Conservation (phyloP, 2,888 invertebrate genomes). For the Leptinotarsa juncta region DNA sequence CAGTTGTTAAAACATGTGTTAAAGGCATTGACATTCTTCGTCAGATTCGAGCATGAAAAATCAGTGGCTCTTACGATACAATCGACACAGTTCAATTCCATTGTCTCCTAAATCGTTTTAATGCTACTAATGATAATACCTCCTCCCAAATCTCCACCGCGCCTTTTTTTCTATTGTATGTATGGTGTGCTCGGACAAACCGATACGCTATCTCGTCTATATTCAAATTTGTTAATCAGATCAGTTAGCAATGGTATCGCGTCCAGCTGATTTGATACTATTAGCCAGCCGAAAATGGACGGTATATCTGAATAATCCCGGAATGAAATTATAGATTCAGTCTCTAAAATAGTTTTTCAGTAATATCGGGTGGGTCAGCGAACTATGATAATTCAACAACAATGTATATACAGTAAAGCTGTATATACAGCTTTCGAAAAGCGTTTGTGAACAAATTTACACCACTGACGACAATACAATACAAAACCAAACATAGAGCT, state of each 20-base stretch:
- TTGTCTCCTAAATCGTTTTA: slow-evolving; percentile 39
- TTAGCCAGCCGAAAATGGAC: background rate
- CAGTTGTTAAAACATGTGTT: slow-evolving; percentile 6
- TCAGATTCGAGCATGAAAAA: slow-evolving; percentile 28
- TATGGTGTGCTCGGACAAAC: background rate
- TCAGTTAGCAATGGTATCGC: slow-evolving; percentile 26
- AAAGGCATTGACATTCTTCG: slow-evolving; percentile 6
- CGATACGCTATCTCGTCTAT: slow-evolving; percentile 39
- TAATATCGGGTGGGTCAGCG: too few relatives aligned
- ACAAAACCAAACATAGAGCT: too few relatives aligned
- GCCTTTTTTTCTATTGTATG: slow-evolving; percentile 12
- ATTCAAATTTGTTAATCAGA: slow-evolving; percentile 46
- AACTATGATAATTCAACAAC: too few relatives aligned
- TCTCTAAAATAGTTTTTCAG: too few relatives aligned
- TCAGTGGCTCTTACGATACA: slow-evolving; percentile 33
- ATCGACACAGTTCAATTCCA: slow-evolving; percentile 35
- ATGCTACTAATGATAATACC: slow-evolving; percentile 41
- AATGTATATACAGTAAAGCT: too few relatives aligned
- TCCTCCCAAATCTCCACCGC: slow-evolving; percentile 16
- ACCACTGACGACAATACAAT: too few relatives aligned
- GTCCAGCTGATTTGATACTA: slow-evolving; percentile 8
- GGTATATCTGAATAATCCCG: slow-evolving; percentile 2
- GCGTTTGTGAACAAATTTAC: too few relatives aligned
- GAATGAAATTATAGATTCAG: background rate
- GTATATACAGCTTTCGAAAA: too few relatives aligned